Evolutionary conservation across 2,888 invertebrate species (phyloP).

Genomic region (Prosapia bicincta): DNA sequence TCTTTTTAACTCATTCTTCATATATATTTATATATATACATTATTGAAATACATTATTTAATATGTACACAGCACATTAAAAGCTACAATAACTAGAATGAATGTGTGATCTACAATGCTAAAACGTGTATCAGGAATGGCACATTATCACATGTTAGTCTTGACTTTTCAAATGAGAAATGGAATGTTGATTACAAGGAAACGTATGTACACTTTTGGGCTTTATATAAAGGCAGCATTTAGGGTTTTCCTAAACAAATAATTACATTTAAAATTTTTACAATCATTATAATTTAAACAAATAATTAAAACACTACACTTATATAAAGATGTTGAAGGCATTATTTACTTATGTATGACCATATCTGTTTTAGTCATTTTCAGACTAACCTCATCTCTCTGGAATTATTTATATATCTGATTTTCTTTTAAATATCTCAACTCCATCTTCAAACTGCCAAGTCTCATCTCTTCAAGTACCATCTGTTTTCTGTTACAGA

Average conservation of each 20-base stretch:
- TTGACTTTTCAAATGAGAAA: not conserved
- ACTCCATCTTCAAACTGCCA: too few species aligned
- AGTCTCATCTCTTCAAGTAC: too few species aligned
- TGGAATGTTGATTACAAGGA: not conserved
- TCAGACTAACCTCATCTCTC: too few species aligned
- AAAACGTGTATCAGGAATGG: constrained; percentile 11
- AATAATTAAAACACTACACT: too few species aligned
- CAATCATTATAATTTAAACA: too few species aligned
- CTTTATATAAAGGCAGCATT: not conserved
- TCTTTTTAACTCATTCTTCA: constrained; percentile 20
- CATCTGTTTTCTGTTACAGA: too few species aligned
- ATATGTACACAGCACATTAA: constrained; percentile 18
- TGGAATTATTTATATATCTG: too few species aligned
- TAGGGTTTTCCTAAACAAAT: not conserved
- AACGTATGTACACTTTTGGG: not conserved
- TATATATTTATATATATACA: constrained; percentile 18
- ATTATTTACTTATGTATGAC: too few species aligned
- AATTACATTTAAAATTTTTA: too few species aligned
- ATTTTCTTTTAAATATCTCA: too few species aligned
- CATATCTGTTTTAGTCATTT: too few species aligned
- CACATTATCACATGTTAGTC: constrained; percentile 6
- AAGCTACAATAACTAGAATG: constrained; percentile 16
- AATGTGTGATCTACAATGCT: not conserved
- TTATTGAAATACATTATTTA: constrained; percentile 9
- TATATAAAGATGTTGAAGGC: too few species aligned